Evolutionary conservation across 2,113 vertebrate species (phyloP).

Genomic region (Drymodes brunneopygia): DNA sequence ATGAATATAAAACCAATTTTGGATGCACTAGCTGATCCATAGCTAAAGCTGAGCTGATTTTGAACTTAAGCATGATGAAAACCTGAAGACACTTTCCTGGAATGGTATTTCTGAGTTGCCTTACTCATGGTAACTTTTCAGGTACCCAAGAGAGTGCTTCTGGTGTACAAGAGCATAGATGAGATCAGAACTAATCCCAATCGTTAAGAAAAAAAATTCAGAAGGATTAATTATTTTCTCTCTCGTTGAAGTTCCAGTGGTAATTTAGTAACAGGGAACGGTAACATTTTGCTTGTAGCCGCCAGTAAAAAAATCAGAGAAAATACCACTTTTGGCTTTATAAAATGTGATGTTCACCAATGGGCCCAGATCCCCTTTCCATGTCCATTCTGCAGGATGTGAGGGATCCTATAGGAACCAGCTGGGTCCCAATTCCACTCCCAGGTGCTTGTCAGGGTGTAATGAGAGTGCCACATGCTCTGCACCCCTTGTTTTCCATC

Average conservation of each 20-base stretch:
- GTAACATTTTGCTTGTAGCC: neutral
- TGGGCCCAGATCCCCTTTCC: neutral
- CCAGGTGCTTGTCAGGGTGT: fast-evolving
- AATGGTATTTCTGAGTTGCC: neutral
- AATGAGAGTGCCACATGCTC: neutral
- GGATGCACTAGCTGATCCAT: neutral
- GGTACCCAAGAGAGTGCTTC: neutral
- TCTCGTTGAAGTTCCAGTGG: neutral
- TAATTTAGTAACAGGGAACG: neutral
- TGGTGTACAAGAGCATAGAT: neutral
- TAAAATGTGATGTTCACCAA: neutral
- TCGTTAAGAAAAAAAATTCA: neutral
- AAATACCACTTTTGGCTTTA: neutral
- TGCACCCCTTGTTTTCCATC: neutral
- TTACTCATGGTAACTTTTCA: neutral
- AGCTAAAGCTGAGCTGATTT: neutral
- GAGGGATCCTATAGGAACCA: neutral
- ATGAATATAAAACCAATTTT: neutral
- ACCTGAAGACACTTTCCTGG: neutral
- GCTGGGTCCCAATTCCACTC: neutral
- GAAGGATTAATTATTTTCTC: neutral
- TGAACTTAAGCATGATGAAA: neutral
- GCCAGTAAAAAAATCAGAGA: neutral
- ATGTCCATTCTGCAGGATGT: neutral
- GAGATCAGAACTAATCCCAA: neutral